Evolutionary conservation across 2,888 invertebrate species (phyloP), one percentile per base, ranked within the genome.

Genomic region (Nycteola revayana): DNA sequence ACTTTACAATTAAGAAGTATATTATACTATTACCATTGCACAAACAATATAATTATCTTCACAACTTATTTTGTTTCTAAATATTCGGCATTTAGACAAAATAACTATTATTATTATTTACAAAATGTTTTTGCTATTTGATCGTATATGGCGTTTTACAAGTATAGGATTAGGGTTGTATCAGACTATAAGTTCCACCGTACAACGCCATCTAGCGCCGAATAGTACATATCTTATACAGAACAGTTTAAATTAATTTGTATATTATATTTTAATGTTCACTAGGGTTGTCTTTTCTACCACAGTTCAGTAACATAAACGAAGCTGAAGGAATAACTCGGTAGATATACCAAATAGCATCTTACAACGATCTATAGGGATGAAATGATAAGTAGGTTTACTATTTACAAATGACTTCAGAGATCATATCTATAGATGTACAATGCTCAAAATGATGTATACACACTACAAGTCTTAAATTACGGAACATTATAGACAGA

Each of bases 371-470:
- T 34, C 35, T 54, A 46, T 38, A 56, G 43, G 58, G 42, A 46
- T 45, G 51, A 60, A 54, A 56, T 42, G 29, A 51, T 49, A 41
- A 32, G 49, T n/a, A 43, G 45, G 21, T 21, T n/a, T n/a, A n/a
- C n/a, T 60, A 60, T 60, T 58, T 60, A 60, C 60, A 60, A 53
- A n/a, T 36, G 51, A 51, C 38, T 43, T 60, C 46, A 56, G 56
- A 57, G 56, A 57, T 57, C 56, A 54, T 47, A 51, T 47, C 31
- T 51, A 42, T 53, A 54, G 57, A 51, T 54, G 54, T 43, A 49
- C 57, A 43, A 56, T 52, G 48, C 42, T 47, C 42, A 45, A 48
- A 49, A 51, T 52, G 37, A 40, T 46, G 35, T 46, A 34, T 40
- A 49, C 38, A 38, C 36, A 40, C 42, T 56, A 43, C 40, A n/a